Percentiles rank a stretch among this genome's conserved stretches.
Conservation (phyloP, 1,140 invertebrate species). For the Charaxes varanes region DNA sequence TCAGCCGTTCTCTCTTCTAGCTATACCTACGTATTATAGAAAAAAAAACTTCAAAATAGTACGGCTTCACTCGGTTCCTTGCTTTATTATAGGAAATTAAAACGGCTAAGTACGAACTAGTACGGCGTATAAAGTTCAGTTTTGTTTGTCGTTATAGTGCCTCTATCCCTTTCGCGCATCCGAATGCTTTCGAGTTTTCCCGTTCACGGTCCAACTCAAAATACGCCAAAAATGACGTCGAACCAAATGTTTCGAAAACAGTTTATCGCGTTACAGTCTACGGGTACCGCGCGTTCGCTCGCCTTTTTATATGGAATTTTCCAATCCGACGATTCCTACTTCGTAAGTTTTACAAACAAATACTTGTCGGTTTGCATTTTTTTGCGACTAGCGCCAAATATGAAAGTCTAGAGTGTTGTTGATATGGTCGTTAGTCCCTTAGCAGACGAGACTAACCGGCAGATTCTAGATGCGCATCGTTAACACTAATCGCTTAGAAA, state of each 20-base stretch:
- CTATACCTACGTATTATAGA: slow-evolving; percentile 52
- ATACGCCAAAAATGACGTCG: slow-evolving; percentile 73
- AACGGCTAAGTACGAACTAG: slow-evolving; percentile 39
- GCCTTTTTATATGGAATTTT: slow-evolving; percentile 65
- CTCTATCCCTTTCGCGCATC: slow-evolving; percentile 51
- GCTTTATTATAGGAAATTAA: slow-evolving; percentile 35
- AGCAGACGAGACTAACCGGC: slow-evolving; percentile 35
- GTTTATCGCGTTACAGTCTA: slow-evolving; percentile 59
- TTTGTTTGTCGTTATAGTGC: slow-evolving; percentile 28
- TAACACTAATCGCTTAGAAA: slow-evolving; percentile 2
- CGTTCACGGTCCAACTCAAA: slow-evolving; percentile 69
- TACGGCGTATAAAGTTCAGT: slow-evolving; percentile 45
- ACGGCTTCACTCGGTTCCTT: slow-evolving; percentile 54
- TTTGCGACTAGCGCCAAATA: slow-evolving; percentile 62
- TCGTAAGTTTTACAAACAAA: slow-evolving; percentile 70
- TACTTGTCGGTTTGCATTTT: slow-evolving; percentile 60
- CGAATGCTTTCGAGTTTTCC: slow-evolving; percentile 71
- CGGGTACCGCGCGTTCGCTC: slow-evolving; percentile 51
- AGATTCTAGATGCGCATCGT: slow-evolving; percentile 29
- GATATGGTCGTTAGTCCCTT: slow-evolving; percentile 46
- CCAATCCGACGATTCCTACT: slow-evolving; percentile 51
- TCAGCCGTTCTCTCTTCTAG: slow-evolving; percentile 60
- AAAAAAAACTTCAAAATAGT: slow-evolving; percentile 72
- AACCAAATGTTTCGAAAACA: slow-evolving; percentile 70
- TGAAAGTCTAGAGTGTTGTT: slow-evolving; percentile 59